These are phyloP conservation scores for Listrodromus nycthemerus DNA, from an alignment of 2,888 invertebrate species.

Conservation along the genomic window DNA sequence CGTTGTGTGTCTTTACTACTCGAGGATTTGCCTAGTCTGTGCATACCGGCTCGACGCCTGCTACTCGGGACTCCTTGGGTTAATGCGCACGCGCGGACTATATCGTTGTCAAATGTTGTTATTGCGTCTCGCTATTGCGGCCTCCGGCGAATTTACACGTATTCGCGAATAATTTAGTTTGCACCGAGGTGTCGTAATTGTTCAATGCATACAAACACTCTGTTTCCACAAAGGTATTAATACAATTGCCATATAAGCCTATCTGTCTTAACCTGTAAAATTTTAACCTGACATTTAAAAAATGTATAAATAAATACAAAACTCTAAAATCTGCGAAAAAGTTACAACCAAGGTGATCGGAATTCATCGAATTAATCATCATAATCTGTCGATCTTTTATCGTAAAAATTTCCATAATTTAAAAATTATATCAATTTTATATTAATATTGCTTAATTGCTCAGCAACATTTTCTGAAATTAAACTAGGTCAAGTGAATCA, in stretches of 20 bases:
- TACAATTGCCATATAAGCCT: not conserved
- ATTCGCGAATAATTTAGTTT: constrained; percentile 33
- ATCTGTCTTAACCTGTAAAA: too few relatives aligned
- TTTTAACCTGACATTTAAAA: too few relatives aligned
- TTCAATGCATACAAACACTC: not conserved
- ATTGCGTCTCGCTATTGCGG: constrained; percentile 5
- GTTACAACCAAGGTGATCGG: too few relatives aligned
- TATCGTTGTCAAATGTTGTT: constrained; percentile 26
- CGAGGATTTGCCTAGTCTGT: constrained; percentile 20
- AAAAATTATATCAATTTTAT: too few relatives aligned
- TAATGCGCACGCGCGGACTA: not conserved
- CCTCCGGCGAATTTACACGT: constrained; percentile 2
- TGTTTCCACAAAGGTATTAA: not conserved
- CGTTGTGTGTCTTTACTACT: constrained; percentile 32
- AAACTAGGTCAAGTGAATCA: too few relatives aligned
- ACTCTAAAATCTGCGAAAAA: too few relatives aligned
- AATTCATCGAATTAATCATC: too few relatives aligned
- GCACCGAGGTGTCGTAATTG: constrained; percentile 8
- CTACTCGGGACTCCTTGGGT: constrained; percentile 4
- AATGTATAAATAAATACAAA: too few relatives aligned
- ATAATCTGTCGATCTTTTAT: too few relatives aligned
- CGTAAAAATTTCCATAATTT: too few relatives aligned
- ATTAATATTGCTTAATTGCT: too few relatives aligned
- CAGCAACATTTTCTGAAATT: too few relatives aligned
- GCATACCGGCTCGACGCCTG: not conserved